These are phyloP conservation scores for Tolypeutes matacus DNA, from an alignment of 2,797 vertebrate genomes.

Conservation along the genomic window DNA sequence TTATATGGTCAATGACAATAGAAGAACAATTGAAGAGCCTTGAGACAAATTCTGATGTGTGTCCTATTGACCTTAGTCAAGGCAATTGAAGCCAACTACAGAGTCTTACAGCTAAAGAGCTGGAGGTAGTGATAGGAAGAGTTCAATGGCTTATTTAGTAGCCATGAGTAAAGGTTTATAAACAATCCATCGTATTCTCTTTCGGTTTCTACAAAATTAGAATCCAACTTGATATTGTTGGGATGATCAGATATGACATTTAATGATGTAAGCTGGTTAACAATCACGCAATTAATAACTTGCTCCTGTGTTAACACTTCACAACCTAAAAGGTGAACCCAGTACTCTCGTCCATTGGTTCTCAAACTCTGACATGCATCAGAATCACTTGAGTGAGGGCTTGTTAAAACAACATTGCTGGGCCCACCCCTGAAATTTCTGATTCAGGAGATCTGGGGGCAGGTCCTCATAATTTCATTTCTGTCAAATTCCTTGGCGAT, in stretches of 20 bases:
- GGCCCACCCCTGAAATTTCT: background rate
- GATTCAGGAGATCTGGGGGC: background rate
- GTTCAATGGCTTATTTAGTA: constrained; percentile 51
- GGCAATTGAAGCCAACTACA: constrained; percentile 46
- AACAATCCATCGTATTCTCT: constrained; percentile 60
- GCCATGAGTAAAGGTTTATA: constrained; percentile 59
- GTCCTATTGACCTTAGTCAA: constrained; percentile 43
- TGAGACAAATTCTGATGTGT: constrained; percentile 54
- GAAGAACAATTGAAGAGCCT: constrained; percentile 22
- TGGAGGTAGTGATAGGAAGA: constrained; percentile 7
- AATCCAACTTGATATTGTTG: constrained; percentile 1
- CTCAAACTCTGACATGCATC: background rate
- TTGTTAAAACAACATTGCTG: background rate
- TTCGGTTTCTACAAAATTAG: constrained; percentile 61
- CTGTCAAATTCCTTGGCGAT: background rate
- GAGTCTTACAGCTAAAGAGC: constrained; percentile 15
- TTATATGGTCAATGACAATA: constrained; percentile 32
- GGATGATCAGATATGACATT: constrained; percentile 32
- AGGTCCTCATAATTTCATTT: background rate
- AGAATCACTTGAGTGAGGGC: background rate
- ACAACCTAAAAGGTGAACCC: background rate
- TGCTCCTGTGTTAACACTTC: background rate
- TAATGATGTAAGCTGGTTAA: constrained; percentile 5
- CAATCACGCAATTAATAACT: constrained; percentile 29
- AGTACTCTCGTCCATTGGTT: background rate